These are phyloP conservation scores for Addax nasomaculatus DNA, from an alignment of 2,113 vertebrate species.

Conservation along the genomic window DNA sequence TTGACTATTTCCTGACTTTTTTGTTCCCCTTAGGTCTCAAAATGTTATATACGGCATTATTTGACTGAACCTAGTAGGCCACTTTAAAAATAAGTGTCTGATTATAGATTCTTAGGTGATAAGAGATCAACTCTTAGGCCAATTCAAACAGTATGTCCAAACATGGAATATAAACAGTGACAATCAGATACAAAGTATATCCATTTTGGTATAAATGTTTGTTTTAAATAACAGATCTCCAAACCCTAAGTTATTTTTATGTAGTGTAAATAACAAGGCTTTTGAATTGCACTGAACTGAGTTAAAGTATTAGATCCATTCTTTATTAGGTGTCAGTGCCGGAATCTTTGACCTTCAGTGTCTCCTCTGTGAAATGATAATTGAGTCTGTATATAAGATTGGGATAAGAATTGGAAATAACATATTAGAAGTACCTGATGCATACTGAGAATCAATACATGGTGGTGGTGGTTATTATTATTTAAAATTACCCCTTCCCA, in stretches of 20 bases:
- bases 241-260: neutral
- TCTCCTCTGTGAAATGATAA: neutral
- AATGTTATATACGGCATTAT: slow-evolving; percentile 12
- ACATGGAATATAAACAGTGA: neutral
- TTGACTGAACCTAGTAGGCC: neutral
- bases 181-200: neutral
- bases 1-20: slow-evolving; percentile 37
- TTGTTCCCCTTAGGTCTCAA: slow-evolving; percentile 39
- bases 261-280: neutral
- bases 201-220: neutral
- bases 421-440: neutral
- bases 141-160: neutral
- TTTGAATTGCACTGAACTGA: neutral
- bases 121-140: neutral
- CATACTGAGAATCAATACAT: neutral
- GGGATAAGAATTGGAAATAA: neutral
- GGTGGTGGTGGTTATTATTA: neutral
- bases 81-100: slow-evolving; percentile 27
- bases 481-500: neutral
- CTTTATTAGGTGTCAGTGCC: neutral
- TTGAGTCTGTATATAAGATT: neutral
- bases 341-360: neutral
- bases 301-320: neutral
- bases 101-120: neutral
- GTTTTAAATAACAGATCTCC: neutral